Evolutionary conservation across 2,113 vertebrate genomes (phyloP), one percentile per base, ranked within the genome.

Genomic region (Todiramphus saurophagus): DNA sequence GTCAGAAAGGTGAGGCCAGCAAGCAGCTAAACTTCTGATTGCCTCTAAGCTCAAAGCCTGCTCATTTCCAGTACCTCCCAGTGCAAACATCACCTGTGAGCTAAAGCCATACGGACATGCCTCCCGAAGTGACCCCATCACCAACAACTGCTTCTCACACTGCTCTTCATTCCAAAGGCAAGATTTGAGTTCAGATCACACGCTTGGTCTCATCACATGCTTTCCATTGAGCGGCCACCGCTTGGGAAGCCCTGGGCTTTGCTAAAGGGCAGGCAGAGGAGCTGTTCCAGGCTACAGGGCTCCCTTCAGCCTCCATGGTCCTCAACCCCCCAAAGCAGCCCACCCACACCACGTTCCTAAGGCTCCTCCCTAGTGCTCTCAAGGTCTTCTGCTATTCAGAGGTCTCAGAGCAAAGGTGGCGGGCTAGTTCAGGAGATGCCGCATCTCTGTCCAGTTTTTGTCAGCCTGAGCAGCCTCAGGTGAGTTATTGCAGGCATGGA

Each of bases 341-440:
- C 31, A 31, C 6, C 27, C 48, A 5, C 8, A 12, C 2, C 35
- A 13, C 2, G 0, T 10, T 24, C 25, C 33, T 21, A 7, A 51
- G 31, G 28, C 33, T 68, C 7, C 11, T 33, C 66, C 43, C 64
- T 5, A 9, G 4, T 0, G 1, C 35, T 64, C 1, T 55, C 1
- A 0, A 35, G 14, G 2, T 27, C 33, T 63, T 21, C 66, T 41
- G 50, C 37, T 39, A 4, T 5, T 14, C 9, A 16, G 33, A 77
- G 46, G 33, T 28, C 58, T 67, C n/a, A 4, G 33, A 55, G 53
- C 41, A 68, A 58, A 70, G 50, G 24, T 15, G 5, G 11, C 30
- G 44, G 37, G 25, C 11, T 20, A 6, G 44, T 28, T 56, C 12
- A 43, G 44, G 73, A 55, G 31, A 48, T 18, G 11, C 10, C 53